Base-by-base conservation (phyloP, 2,888 invertebrate genomes). In the Drosophila robusta region DNA sequence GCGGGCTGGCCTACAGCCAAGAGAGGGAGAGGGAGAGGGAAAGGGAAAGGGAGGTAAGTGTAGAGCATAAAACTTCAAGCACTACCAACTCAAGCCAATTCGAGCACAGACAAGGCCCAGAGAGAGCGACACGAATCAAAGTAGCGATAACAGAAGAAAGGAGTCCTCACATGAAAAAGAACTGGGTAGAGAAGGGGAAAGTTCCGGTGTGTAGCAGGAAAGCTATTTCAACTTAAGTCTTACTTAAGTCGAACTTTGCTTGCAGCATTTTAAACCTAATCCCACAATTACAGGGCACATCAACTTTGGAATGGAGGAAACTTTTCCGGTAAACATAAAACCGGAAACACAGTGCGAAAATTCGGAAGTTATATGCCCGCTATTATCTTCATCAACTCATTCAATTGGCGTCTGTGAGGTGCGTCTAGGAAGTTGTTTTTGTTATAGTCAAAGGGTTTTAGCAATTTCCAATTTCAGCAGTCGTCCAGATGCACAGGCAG, bases 351-450 rank as follows among this genome's bases (percentile, higher is more conserved):
- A 44, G 18, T 1, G 9, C 11, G 54, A 29, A 2, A 16, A 18
- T 39, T 14, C 4, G 2, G 52, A 50, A 39, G 4, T 7, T 14
- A 24, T n/a, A 26, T 12, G 47, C 2, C 26, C 8, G 0, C 38
- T 32, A 6, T 2, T n/a, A 7, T 45, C 61, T 2, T n/a, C 54
- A n/a, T 4, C 16, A 24, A 7, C 12, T 5, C 16, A 7, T 3
- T 55, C 54, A n/a, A 50, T 18, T 14, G 39, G 18, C 1, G 34
- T 7, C 12, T 29, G 50, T 34, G 52, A 32, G 74, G 73, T 74
- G 39, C 42, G 36, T 14, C 29, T n/a, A 9, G 12, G 9, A 5
- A 7, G 26, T 29, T 12, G 32, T 12, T 34, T 34, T 34, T 34
- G 4, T 11, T 29, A 39, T 24, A 38, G 32, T 7, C n/a, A n/a